Evolutionary conservation across 2,113 vertebrate species (phyloP), one percentile per base, ranked within the genome.

Genomic region (Pycnonotus jocosus): DNA sequence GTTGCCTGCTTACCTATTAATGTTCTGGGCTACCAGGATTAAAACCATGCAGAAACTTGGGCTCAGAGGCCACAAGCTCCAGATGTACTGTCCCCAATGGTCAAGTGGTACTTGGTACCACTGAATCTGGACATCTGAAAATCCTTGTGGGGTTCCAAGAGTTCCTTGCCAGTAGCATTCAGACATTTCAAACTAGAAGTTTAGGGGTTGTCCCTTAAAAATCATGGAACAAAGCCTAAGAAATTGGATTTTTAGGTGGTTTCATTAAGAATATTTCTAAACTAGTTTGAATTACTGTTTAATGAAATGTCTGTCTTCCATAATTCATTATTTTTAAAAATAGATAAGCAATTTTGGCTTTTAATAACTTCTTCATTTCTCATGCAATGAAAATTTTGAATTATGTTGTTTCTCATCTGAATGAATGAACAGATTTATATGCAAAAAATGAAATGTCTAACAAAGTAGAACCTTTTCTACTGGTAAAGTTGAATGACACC

Each of bases 401-500:
- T 77, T 51, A 4, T 19, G 2, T 28, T 57, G 7, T 50, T 81
- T 84, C 50, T 81, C 9, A 1, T 70, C 33, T 50, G 25, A 86
- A 83, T 27, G 31, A 4, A 65, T 25, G 33, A 73, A 69, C 6
- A 38, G 17, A 22, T 80, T 10, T 27, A 53, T 57, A 38, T 65
- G 3, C 4, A 88, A 83, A 77, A 5, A 38, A 2, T 47, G 48
- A 50, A 72, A 11, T 21, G 10, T 15, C 5, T 9, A 60, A 11
- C 3, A 69, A 80, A 77, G 50, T 9, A 82, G 12, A 78, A 25
- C 1, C 3, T 71, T 80, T 65, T 57, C 8, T 48, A 35, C 10
- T 18, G 8, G 6, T 38, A n/a, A 86, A 57, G 3, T 27, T 25
- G 11, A 71, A 47, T 0, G 1, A 25, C 10, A 83, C 0, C 4